A percentile compares a stretch with the other conserved stretches of the same genome.
Conservation (phyloP, 1,140 invertebrate genomes). For the Wiebesia pumilae region DNA sequence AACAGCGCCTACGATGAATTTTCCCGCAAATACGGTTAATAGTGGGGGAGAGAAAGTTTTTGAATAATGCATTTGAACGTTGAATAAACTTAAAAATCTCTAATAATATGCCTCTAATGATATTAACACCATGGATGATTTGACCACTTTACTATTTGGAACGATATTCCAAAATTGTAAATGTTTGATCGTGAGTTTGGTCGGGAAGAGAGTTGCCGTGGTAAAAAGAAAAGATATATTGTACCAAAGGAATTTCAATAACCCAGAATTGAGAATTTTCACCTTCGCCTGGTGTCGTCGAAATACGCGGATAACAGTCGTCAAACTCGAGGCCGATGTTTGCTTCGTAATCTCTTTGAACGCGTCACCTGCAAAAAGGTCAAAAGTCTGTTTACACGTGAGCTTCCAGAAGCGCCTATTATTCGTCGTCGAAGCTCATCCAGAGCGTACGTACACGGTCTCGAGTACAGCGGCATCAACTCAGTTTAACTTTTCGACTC, state of each 20-base stretch:
- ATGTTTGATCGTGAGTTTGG: too few relatives aligned
- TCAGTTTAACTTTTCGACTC: conserved; percentile 45
- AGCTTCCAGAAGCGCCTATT: conserved; percentile 34
- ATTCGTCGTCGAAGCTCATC: background rate
- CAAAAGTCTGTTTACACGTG: conserved; percentile 42
- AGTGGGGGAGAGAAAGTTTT: too few relatives aligned
- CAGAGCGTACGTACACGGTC: background rate
- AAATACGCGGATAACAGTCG: background rate
- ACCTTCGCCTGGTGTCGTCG: background rate
- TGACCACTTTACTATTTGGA: too few relatives aligned
- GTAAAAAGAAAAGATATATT: conserved; percentile 1
- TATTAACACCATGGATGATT: too few relatives aligned
- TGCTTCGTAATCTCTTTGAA: background rate
- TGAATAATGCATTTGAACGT: too few relatives aligned
- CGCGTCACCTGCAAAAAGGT: conserved; percentile 34
- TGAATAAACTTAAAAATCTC: too few relatives aligned
- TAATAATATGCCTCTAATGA: too few relatives aligned
- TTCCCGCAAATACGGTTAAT: too few relatives aligned
- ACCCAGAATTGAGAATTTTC: background rate
- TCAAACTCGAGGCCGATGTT: background rate
- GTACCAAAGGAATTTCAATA: background rate
- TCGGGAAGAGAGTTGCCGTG: background rate
- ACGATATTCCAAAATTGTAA: too few relatives aligned
- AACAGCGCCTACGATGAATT: too few relatives aligned
- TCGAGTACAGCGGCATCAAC: background rate